Evolutionary conservation across 2,797 vertebrate genomes (phyloP), one percentile per base, ranked within the genome.

Genomic region (Linurgus olivaceus): DNA sequence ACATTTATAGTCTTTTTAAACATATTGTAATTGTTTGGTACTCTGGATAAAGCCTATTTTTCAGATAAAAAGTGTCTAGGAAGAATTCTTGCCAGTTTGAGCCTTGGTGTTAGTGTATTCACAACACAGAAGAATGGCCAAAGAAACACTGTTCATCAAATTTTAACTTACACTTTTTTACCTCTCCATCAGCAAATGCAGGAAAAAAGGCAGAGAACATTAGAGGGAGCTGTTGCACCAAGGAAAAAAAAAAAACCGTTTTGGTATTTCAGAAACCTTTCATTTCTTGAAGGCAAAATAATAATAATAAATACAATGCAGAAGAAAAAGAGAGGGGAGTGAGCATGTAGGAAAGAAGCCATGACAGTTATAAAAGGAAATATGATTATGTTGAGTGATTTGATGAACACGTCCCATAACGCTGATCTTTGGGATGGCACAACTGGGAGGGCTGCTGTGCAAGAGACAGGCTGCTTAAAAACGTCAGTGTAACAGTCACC

Each of bases 181-280:
- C 4, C 5, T 4, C 6, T 19, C 17, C 7, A 11, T 31, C 35
- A 37, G 35, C 6, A 91, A 71, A 66, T 11, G 10, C 50, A 17
- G 15, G 20, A 8, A 58, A 71, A 70, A 65, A 51, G 7, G 35
- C 9, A 65, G 11, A 4, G 3, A 52, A 50, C 98, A 91, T 88
- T 85, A 98, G 98, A 98, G 97, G 98, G 98, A 80, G 96, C 98
- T 98, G 98, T 98, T 98, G 97, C 79, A 68, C 97, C 97, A 70
- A 33, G 63, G 54, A 86, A 95, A 63, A 78, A 40, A 4, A 33
- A 7, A 16, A 40, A 38, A 38, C 11, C 15, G 18, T 61, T 59
- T 29, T 61, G 13, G 0, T n/a, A 16, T 62, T 95, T 61, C 35
- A 52, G 55, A 58, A 77, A 23, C 17, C 37, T 51, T 87, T 73